Evolutionary conservation across 2,113 vertebrate genomes (phyloP).

Genomic region (Microtus oregoni): DNA sequence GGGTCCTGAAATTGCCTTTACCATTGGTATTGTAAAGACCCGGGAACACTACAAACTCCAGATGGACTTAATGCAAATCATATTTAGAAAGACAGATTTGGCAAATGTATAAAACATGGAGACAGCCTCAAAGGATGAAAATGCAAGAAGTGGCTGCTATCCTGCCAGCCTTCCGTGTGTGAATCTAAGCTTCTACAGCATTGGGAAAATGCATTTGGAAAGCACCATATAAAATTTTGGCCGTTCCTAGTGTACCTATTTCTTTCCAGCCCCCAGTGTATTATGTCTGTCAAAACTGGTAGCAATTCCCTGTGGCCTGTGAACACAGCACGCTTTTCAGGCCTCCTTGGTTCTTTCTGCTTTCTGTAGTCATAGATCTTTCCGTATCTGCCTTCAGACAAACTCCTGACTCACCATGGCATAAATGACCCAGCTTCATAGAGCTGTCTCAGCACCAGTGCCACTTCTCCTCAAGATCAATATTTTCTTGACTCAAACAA

Average conservation of each 20-base stretch:
- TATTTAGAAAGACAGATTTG: background rate
- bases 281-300: background rate
- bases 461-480: background rate
- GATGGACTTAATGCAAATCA: background rate
- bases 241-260: background rate
- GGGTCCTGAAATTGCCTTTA: background rate
- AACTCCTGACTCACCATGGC: background rate
- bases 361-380: background rate
- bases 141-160: background rate
- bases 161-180: background rate
- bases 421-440: background rate
- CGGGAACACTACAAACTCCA: background rate
- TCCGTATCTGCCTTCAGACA: background rate
- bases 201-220: conserved; percentile 7
- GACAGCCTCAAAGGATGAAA: background rate
- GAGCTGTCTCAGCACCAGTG: background rate
- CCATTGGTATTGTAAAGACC: background rate
- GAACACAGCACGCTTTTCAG: background rate
- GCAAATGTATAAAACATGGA: background rate
- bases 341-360: background rate
- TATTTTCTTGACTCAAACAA: background rate
- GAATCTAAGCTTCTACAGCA: background rate
- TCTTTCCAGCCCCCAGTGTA: background rate
- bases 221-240: background rate
- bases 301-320: background rate